Conservation (phyloP, 2,888 invertebrate species). For the Rotaria magnacalcarata region DNA sequence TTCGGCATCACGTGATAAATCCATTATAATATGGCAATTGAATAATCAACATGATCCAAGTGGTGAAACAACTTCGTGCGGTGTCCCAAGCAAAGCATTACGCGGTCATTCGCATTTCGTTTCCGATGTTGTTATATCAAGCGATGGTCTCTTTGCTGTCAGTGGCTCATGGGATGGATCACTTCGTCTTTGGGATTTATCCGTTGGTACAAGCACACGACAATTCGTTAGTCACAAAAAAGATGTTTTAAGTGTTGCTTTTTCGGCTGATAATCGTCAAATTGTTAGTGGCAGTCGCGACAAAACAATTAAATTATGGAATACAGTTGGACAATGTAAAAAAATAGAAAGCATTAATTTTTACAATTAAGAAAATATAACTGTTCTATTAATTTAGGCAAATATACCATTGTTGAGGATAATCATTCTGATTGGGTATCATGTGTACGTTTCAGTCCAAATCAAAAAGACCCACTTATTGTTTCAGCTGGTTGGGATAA, state of each 20-base stretch:
- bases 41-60: conserved; percentile 64
- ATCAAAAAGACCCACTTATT: conserved; percentile 94
- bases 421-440: conserved; percentile 98
- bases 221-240: conserved; percentile 98
- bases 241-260: conserved; percentile 97
- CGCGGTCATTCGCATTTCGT: conserved; percentile 98
- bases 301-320: conserved; percentile 98
- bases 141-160: conserved; percentile 97
- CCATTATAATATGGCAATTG: conserved; percentile 94
- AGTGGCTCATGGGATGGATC: conserved; percentile 99
- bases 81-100: conserved; percentile 86
- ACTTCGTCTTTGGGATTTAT: conserved; percentile 94
- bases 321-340: conserved; percentile 97
- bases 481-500: conserved; percentile 98
- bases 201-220: conserved; percentile 83
- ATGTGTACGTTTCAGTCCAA: conserved; percentile 95
- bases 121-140: conserved; percentile 94
- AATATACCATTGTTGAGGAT: conserved; percentile 59
- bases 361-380: not conserved
- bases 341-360: conserved; percentile 87
- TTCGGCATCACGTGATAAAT: conserved; percentile 82
- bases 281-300: conserved; percentile 98
- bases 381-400: not conserved
- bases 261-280: conserved; percentile 98
- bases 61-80: conserved; percentile 75